Evolutionary conservation across 1,140 invertebrate genomes (phyloP).

Genomic region (Drosophila sechellia): DNA sequence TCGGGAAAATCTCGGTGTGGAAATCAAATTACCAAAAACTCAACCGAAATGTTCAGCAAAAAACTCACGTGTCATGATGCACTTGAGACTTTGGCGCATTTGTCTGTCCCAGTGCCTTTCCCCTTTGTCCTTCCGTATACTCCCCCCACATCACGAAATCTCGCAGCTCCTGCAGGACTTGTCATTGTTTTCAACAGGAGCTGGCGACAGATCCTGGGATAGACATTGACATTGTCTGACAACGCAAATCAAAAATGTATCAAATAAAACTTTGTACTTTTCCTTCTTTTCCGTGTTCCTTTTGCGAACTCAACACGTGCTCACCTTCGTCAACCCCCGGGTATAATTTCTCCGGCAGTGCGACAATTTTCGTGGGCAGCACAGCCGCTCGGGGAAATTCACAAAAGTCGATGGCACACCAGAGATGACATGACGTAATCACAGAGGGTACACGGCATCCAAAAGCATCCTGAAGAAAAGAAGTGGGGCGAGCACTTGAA

Average conservation of each 20-base stretch:
- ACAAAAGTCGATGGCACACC: constrained; percentile 37
- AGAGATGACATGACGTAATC: constrained; percentile 48
- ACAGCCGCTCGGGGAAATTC: constrained; percentile 57
- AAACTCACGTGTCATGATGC: constrained; percentile 76
- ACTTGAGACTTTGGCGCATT: constrained; percentile 76
- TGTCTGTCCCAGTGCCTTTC: constrained; percentile 11
- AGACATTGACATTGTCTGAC: constrained; percentile 70
- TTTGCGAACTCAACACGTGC: constrained; percentile 74
- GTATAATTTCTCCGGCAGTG: constrained; percentile 43
- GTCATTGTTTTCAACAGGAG: constrained; percentile 37
- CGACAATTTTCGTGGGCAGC: constrained; percentile 58
- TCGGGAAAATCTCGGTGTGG: constrained; percentile 57
- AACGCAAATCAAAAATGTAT: constrained; percentile 80
- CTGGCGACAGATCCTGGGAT: constrained; percentile 37
- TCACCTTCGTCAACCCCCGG: constrained; percentile 9
- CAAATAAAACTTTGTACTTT: constrained; percentile 76
- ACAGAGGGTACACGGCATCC: constrained; percentile 13
- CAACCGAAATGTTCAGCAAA: constrained; percentile 35
- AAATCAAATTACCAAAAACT: constrained; percentile 76
- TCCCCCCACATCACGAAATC: neutral
- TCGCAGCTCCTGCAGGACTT: constrained; percentile 55
- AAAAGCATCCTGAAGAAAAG: neutral
- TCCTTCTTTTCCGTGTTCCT: constrained; percentile 34
- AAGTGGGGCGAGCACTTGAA: neutral
- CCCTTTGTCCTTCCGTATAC: neutral